Conservation (phyloP, 1,140 invertebrate genomes). For the Tribolium castaneum region DNA sequence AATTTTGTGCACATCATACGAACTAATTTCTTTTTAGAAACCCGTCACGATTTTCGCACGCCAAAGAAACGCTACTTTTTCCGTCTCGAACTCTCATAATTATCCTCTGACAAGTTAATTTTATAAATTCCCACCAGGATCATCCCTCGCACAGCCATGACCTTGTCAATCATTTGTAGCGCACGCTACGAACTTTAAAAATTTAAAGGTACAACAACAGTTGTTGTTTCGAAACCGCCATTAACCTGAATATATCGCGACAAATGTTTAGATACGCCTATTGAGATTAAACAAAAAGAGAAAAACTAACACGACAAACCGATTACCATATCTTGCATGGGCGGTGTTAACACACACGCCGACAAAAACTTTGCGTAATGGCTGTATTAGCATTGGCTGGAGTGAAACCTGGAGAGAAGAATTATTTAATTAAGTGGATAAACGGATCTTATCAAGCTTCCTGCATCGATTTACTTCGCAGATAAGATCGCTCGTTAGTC, state of each 20-base stretch:
- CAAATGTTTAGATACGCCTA: slow-evolving; percentile 1
- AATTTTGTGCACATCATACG: too few relatives aligned
- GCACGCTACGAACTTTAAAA: background rate
- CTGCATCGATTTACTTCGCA: background rate
- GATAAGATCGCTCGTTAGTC: background rate
- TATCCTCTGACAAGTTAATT: background rate
- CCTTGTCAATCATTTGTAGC: background rate
- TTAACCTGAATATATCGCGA: background rate
- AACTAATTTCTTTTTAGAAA: too few relatives aligned
- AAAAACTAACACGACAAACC: background rate
- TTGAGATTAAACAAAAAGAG: background rate
- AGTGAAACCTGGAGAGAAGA: background rate
- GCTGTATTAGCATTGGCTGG: background rate
- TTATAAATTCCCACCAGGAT: background rate
- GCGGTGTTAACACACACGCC: background rate
- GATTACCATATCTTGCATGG: background rate
- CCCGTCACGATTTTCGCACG: background rate
- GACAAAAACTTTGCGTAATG: background rate
- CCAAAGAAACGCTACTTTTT: background rate
- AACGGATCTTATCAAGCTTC: background rate
- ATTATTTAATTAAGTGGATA: background rate
- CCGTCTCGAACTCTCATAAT: background rate
- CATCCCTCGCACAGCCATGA: background rate
- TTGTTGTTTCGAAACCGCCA: background rate
- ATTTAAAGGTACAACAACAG: background rate